These are phyloP conservation scores for Amphilophus citrinellus DNA, from an alignment of 2,113 vertebrate genomes.

Conservation along the genomic window DNA sequence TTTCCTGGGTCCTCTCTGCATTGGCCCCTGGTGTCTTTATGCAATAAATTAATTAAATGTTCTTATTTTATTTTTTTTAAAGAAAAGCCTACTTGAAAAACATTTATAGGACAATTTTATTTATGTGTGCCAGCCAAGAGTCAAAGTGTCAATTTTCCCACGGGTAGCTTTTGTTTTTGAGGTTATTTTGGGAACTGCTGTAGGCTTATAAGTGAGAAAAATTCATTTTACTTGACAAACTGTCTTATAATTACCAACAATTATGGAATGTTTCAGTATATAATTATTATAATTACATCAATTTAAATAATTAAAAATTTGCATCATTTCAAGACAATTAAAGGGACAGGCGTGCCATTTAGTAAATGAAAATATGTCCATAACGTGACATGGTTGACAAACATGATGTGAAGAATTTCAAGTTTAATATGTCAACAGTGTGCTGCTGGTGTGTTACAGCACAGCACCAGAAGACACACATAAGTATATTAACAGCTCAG, in stretches of 20 bases:
- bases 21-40: background rate
- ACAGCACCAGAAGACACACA: background rate
- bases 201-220: background rate
- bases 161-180: rapidly evolving
- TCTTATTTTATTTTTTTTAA: background rate
- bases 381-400: constrained; percentile 27
- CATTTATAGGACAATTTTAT: background rate
- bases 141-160: background rate
- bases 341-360: constrained; percentile 16
- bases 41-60: background rate
- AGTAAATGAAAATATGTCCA: constrained; percentile 7
- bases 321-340: constrained; percentile 14
- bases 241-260: constrained; percentile 12
- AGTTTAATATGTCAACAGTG: constrained; percentile 23
- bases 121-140: background rate
- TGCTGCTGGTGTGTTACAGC: constrained; percentile 11
- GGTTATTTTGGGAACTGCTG: background rate
- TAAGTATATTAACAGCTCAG: background rate
- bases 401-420: constrained; percentile 12
- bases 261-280: constrained; percentile 2
- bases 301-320: background rate
- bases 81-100: background rate
- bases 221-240: background rate
- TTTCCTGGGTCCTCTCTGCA: background rate
- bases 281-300: background rate